Evolutionary conservation across 2,113 vertebrate species (phyloP), one percentile per base, ranked within the genome.

Genomic region (Scomber japonicus): DNA sequence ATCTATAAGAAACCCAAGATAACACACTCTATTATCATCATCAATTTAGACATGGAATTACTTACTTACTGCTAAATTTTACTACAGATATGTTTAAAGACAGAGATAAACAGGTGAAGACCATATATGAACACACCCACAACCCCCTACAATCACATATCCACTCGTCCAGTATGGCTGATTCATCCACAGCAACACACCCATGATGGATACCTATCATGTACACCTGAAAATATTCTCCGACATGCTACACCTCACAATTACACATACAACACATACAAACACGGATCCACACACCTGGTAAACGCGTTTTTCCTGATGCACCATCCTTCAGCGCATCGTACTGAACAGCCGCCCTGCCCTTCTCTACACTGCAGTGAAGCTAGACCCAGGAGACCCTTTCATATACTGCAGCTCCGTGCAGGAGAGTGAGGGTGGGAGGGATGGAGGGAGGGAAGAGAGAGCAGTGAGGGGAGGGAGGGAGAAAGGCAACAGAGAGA

Each of bases 271-370:
- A 68, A 55, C 5, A 19, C 30, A 68, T 14, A 27, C 24, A 55
- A 78, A 72, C 56, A 77, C 13, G 78, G 77, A 76, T 46, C 31
- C 75, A 92, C 94, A 92, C 91, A 95, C 95, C 95, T 95, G 95
- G 89, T 95, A 95, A 92, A 95, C 63, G 71, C 93, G 94, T 95
- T 95, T 95, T 86, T 95, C 95, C 85, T 95, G 94, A 86, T 95
- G 95, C 80, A 95, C 95, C 95, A 95, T 95, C 91, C 87, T 94
- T 95, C 92, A 95, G 76, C 66, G 82, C 94, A 95, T 94, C 48
- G 84, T 86, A 94, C 80, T 89, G 75, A 85, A 80, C 89, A 89
- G 91, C 73, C 75, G 86, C 80, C 88, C 92, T 89, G 85, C 91
- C 83, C 85, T 93, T 91, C 80, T 91, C 88, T 91, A 84, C 88